Base-by-base conservation (phyloP, 2,888 invertebrate species). In the Gari tellinella region DNA sequence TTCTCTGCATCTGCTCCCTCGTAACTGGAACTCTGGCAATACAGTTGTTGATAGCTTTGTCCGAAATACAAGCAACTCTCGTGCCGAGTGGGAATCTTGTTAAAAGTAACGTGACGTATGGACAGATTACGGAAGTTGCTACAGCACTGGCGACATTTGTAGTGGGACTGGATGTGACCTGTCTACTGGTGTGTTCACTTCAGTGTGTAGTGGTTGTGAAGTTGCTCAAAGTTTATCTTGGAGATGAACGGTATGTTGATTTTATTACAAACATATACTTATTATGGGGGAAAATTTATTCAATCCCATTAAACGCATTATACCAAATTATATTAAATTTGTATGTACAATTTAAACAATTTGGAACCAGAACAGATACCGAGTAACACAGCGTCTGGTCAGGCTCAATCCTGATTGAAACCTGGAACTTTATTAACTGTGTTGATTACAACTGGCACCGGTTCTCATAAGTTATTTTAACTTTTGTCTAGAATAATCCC, bases 151-250 rank as follows among this genome's bases (percentile, higher is more conserved):
- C 97, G 91, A 96, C 97, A 70, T 94, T 97, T 89, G 97, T 97
- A 77, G 93, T 97, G 60, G 96, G 96, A 37, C 93, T 97, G 83
- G 96, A 97, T 93, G 94, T 97, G 76, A 97, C 97, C 93, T 97
- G 97, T 92, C 94, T 97, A 73, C 94, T 97, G 86, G 97, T 97
- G 88, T 97, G 97, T 94, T 96, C 97, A 86, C 96, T 97, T 90
- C 97, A 98, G 94, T 97, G 97, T 93, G 94, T 97, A 90, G 97
- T 97, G 92, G 96, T 97, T 53, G 96, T 97, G 83, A 97, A 97
- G 93, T 94, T 98, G 92, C 95, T 97, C 89, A 95, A 96, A 90
- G 95, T 96, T 60, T 95, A 96, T 67, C 96, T 96, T 89, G 96
- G 95, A 86, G 95, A 95, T 90, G 94, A 94, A 90, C 94, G 95